Conservation (phyloP, 1,140 invertebrate species). For the Gerris buenoi region DNA sequence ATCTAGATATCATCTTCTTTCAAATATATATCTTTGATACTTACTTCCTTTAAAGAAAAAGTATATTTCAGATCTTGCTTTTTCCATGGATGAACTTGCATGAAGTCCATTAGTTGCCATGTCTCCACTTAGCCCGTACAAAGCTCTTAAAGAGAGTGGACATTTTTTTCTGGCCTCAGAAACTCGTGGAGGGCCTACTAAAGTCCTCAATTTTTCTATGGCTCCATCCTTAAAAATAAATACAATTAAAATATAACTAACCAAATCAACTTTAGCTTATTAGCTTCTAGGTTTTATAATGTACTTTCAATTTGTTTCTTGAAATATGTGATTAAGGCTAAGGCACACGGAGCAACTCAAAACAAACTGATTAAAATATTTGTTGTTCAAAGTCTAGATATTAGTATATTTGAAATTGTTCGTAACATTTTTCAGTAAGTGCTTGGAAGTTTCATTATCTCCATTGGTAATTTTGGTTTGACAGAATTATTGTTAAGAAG, state of each 20-base stretch:
- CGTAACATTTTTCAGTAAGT: too few species aligned
- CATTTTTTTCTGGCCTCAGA: constrained; percentile 5
- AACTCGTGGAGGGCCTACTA: constrained; percentile 13
- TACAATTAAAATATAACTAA: too few species aligned
- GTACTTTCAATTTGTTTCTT: too few species aligned
- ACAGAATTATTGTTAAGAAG: constrained; percentile 58
- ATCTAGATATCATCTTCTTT: too few species aligned
- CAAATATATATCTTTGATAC: too few species aligned
- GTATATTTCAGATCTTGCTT: constrained; percentile 9
- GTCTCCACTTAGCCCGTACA: constrained; percentile 12
- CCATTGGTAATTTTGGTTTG: constrained; percentile 37
- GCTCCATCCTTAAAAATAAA: constrained; percentile 8
- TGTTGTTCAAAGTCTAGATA: too few species aligned
- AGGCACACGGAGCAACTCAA: too few species aligned
- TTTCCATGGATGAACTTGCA: constrained; percentile 3
- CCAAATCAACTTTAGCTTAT: too few species aligned
- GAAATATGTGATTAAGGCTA: too few species aligned
- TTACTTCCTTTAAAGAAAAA: constrained; percentile 14
- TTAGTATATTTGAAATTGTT: too few species aligned
- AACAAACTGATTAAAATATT: too few species aligned
- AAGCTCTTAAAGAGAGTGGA: constrained; percentile 11
- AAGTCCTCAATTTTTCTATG: constrained; percentile 12
- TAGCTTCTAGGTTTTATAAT: too few species aligned
- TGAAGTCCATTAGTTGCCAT: constrained; percentile 11
- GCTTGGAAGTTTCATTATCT: constrained; percentile 21